Evolutionary conservation across 2,888 invertebrate species (phyloP).

Genomic region (Rapana venosa): DNA sequence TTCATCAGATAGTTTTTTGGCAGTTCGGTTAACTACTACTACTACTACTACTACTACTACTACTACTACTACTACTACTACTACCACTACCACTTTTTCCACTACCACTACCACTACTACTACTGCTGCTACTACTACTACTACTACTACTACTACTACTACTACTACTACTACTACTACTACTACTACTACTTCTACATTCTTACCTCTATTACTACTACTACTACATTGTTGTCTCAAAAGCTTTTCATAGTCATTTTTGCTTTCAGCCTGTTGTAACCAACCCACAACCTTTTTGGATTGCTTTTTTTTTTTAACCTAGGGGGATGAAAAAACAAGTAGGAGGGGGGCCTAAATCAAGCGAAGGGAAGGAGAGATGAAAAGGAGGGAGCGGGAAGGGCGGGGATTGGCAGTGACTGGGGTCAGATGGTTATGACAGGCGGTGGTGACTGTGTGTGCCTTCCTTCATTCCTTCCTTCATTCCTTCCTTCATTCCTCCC

Average conservation of each 20-base stretch:
- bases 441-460: background rate
- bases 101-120: slow-evolving; percentile 3
- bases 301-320: too few species aligned
- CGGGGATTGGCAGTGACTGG: background rate
- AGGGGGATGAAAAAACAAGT: too few species aligned
- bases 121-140: slow-evolving; percentile 19
- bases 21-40: slow-evolving; percentile 13
- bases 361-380: too few species aligned
- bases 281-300: too few species aligned
- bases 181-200: slow-evolving; percentile 1
- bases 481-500: too few species aligned
- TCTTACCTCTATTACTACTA: too few species aligned
- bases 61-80: slow-evolving; percentile 11
- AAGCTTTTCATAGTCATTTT: too few species aligned
- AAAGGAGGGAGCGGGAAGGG: background rate
- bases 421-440: slow-evolving; percentile 18
- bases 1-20: background rate
- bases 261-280: too few species aligned
- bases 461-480: background rate
- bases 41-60: slow-evolving; percentile 20
- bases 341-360: too few species aligned
- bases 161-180: slow-evolving; percentile 30
- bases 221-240: too few species aligned
- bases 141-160: slow-evolving; percentile 35
- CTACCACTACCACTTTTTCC: too few species aligned